Conservation (phyloP, 2,888 invertebrate species). For the Steinernema hermaphroditum region DNA sequence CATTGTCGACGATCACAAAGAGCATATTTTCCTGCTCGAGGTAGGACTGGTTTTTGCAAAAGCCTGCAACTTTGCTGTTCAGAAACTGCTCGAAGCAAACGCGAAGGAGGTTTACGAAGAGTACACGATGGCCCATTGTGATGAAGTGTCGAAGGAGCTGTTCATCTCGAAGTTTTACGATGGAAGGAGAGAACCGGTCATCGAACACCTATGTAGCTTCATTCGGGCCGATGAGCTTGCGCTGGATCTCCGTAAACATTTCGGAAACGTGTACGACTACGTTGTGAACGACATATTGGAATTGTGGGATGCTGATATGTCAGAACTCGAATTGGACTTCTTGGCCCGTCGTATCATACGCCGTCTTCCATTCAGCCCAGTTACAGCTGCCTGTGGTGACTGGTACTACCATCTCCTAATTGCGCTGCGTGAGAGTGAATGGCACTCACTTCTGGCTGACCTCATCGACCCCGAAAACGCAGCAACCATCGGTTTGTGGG, state of each 20-base stretch:
- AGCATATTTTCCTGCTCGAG: background rate
- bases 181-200: background rate
- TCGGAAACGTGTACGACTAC: background rate
- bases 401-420: constrained; percentile 21
- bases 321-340: background rate
- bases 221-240: constrained; percentile 2
- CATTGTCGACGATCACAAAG: background rate
- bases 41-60: no score
- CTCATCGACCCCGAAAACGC: background rate
- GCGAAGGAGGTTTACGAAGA: background rate
- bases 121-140: background rate
- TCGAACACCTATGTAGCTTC: constrained; percentile 11
- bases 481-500: background rate
- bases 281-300: background rate
- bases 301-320: background rate
- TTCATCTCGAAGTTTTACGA: background rate
- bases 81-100: background rate
- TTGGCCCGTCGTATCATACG: background rate
- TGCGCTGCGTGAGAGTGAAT: background rate
- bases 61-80: no score
- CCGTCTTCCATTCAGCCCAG: background rate
- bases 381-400: background rate
- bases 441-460: background rate
- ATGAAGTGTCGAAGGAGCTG: background rate
- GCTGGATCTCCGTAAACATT: background rate